Conservation (phyloP, 1,140 invertebrate genomes). For the Drosophila suzukii region DNA sequence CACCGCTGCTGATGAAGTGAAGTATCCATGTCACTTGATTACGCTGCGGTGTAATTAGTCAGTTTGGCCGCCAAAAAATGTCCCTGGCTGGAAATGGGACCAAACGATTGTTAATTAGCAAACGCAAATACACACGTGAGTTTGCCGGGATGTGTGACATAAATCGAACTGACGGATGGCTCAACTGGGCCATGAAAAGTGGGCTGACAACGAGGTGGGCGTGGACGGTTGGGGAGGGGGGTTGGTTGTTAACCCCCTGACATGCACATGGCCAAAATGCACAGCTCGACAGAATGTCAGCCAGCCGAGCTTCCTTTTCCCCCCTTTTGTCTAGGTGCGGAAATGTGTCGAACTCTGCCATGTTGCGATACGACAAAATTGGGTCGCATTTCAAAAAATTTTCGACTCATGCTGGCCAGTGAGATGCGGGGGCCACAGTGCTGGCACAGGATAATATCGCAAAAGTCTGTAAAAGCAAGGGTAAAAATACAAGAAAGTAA, state of each 20-base stretch:
- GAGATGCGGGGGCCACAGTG: slow-evolving; percentile 10
- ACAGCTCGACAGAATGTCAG: slow-evolving; percentile 51
- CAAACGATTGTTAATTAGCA: slow-evolving; percentile 56
- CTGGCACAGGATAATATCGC: not conserved
- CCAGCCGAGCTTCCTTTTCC: not conserved
- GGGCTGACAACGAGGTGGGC: slow-evolving; percentile 1
- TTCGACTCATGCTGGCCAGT: slow-evolving; percentile 22
- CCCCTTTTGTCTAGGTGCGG: slow-evolving; percentile 28
- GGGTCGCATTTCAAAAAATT: slow-evolving; percentile 59
- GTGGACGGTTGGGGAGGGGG: not conserved
- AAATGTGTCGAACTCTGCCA: slow-evolving; percentile 60
- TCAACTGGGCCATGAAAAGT: slow-evolving; percentile 8
- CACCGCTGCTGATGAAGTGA: slow-evolving; percentile 31
- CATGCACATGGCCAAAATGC: slow-evolving; percentile 50
- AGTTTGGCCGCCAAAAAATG: slow-evolving; percentile 30
- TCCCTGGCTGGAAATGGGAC: slow-evolving; percentile 18
- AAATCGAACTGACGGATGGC: slow-evolving; percentile 53
- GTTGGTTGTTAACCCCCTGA: not conserved
- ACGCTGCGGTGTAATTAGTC: slow-evolving; percentile 44
- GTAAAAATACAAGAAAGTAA: not conserved
- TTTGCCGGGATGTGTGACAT: slow-evolving; percentile 37
- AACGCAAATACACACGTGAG: slow-evolving; percentile 38
- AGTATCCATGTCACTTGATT: slow-evolving; percentile 38
- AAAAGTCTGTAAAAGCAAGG: not conserved
- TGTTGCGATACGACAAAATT: slow-evolving; percentile 58